These are phyloP conservation scores for Notolabrus celidotus DNA, from an alignment of 2,797 vertebrate genomes.

Conservation along the genomic window DNA sequence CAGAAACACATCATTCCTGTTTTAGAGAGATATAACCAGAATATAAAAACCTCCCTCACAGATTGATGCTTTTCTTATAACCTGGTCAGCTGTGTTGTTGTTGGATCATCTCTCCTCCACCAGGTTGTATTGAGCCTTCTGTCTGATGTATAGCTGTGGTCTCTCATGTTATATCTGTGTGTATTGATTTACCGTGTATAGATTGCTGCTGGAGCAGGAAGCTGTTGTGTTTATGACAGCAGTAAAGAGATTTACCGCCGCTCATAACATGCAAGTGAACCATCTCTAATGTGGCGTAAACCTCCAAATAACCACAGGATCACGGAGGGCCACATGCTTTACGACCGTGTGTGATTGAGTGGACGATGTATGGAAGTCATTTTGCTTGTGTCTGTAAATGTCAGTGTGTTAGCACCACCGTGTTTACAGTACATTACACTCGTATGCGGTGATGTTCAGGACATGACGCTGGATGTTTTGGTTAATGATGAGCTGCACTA, in stretches of 20 bases:
- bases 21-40: neutral
- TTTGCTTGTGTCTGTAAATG: constrained; percentile 16
- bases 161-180: constrained; percentile 8
- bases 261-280: constrained; percentile 51
- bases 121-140: neutral
- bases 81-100: neutral
- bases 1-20: neutral
- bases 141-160: constrained; percentile 17
- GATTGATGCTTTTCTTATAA: neutral
- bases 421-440: neutral
- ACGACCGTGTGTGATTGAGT: neutral
- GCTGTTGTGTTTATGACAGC: constrained; percentile 59
- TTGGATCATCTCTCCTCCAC: constrained; percentile 5
- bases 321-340: constrained; percentile 19
- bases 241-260: constrained; percentile 65
- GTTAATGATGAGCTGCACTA: constrained; percentile 14
- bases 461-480: neutral
- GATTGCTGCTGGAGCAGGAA: constrained; percentile 13
- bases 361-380: neutral
- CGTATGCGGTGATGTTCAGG: neutral
- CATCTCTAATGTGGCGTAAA: constrained; percentile 52
- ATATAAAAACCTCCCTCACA: neutral
- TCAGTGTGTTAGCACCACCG: neutral
- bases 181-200: constrained; percentile 28
- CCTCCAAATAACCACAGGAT: constrained; percentile 22